A percentile compares a stretch with the other conserved stretches of the same genome.
phyloP scores from a whole-genome alignment of 2,888 invertebrate genomes.

The Erebia palarica region DNA sequence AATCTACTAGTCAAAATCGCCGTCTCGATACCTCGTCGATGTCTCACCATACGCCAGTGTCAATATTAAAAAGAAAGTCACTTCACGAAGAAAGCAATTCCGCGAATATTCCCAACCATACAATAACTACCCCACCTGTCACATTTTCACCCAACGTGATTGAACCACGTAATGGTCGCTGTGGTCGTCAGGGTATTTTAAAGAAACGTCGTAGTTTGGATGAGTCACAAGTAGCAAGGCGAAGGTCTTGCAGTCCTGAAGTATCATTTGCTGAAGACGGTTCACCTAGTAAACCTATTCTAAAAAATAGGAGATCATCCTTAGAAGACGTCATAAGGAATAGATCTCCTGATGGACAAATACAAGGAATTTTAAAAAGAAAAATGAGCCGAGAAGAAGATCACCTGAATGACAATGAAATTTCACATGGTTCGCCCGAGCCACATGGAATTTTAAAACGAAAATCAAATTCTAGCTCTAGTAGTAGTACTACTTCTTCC shows the following conservation, averaged over 20 bases:
- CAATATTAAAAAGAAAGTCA: constrained; percentile 87
- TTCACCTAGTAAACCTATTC: constrained; percentile 84
- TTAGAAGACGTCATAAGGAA: constrained; percentile 86
- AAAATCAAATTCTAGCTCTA: constrained; percentile 87
- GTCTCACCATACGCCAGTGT: constrained; percentile 79
- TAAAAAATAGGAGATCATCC: constrained; percentile 87
- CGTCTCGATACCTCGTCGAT: constrained; percentile 69
- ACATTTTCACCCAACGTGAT: constrained; percentile 91
- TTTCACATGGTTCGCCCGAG: constrained; percentile 84
- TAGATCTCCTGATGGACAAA: constrained; percentile 85
- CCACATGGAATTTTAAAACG: constrained; percentile 92
- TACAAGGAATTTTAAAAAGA: constrained; percentile 86
- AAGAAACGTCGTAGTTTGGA: constrained; percentile 93
- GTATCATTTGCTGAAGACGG: constrained; percentile 83
- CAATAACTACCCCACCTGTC: constrained; percentile 85
- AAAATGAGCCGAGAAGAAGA: constrained; percentile 86
- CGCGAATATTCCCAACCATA: constrained; percentile 77
- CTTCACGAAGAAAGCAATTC: constrained; percentile 78
- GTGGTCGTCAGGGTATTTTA: constrained; percentile 88
- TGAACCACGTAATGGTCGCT: constrained; percentile 83
- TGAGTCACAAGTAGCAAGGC: constrained; percentile 87
- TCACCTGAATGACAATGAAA: constrained; percentile 81
- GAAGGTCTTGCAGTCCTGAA: constrained; percentile 87
- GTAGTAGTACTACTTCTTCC: constrained; percentile 84
- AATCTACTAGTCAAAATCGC: constrained; percentile 78